phyloP scores from a whole-genome alignment of 2,797 vertebrate genomes.

The Eulemur rubriventer region DNA sequence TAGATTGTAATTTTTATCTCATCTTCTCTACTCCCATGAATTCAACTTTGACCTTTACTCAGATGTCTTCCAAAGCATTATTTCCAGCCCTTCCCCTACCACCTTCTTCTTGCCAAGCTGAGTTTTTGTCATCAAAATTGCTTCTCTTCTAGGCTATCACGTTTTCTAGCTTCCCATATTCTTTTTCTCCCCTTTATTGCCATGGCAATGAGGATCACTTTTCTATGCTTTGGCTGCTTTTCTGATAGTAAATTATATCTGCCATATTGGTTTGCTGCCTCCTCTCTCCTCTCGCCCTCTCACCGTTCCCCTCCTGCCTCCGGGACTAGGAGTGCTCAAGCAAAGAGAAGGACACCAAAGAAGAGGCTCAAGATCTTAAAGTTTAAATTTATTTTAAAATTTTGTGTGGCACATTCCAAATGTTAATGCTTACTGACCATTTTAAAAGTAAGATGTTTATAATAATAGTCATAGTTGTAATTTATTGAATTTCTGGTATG shows the following conservation, averaged over 20 bases:
- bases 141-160: neutral
- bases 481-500: neutral
- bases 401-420: neutral
- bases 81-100: neutral
- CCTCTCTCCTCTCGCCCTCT: neutral
- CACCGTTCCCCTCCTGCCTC: fast-evolving
- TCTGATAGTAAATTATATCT: neutral
- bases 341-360: neutral
- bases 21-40: neutral
- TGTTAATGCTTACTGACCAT: constrained; percentile 12
- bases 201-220: neutral
- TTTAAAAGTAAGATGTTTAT: constrained; percentile 27
- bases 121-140: constrained; percentile 22
- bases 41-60: constrained; percentile 30
- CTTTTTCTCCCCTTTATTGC: neutral
- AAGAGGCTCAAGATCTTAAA: neutral
- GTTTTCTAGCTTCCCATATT: neutral
- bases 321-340: neutral
- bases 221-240: constrained; percentile 25
- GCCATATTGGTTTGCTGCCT: neutral
- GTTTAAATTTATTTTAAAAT: constrained; percentile 17
- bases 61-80: neutral
- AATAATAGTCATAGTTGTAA: neutral
- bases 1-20: constrained; percentile 9
- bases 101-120: neutral